Conservation (phyloP, 2,888 invertebrate genomes). For the Trissolcus brochymenae region DNA sequence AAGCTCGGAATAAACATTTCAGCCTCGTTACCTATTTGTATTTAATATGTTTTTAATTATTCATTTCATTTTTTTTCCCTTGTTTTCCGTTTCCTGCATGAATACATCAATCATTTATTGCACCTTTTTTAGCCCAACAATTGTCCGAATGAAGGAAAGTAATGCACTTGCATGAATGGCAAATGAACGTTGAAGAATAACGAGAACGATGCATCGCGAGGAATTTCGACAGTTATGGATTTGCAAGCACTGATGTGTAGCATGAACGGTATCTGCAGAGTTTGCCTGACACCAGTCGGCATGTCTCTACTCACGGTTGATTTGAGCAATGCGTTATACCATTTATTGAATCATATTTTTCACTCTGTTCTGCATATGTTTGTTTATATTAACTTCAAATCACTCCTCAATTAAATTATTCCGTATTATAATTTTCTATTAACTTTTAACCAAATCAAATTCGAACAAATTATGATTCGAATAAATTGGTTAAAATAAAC, state of each 20-base stretch:
- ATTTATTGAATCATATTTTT: conserved; percentile 38
- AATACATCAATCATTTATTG: conserved; percentile 50
- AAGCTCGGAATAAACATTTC: conserved; percentile 28
- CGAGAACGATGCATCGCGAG: conserved; percentile 29
- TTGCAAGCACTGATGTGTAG: conserved; percentile 21
- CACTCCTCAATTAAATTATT: too few species aligned
- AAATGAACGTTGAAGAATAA: conserved; percentile 56
- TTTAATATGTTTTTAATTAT: conserved; percentile 39
- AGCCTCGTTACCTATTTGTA: conserved; percentile 23
- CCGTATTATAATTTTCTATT: too few species aligned
- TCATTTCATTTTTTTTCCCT: background rate
- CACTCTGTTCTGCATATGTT: conserved; percentile 8
- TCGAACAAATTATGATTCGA: too few species aligned
- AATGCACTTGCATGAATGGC: conserved; percentile 51
- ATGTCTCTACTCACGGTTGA: conserved; percentile 52
- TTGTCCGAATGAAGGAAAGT: conserved; percentile 34
- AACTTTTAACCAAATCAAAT: too few species aligned
- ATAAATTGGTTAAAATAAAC: too few species aligned
- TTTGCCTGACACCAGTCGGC: conserved; percentile 50
- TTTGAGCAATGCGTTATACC: conserved; percentile 43
- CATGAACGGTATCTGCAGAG: conserved; percentile 45
- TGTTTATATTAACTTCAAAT: background rate
- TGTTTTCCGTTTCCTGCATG: conserved; percentile 23
- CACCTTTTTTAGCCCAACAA: conserved; percentile 30
- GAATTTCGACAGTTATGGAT: conserved; percentile 40